Conservation (phyloP, 2,888 invertebrate genomes). For the Choreutis nemorana region DNA sequence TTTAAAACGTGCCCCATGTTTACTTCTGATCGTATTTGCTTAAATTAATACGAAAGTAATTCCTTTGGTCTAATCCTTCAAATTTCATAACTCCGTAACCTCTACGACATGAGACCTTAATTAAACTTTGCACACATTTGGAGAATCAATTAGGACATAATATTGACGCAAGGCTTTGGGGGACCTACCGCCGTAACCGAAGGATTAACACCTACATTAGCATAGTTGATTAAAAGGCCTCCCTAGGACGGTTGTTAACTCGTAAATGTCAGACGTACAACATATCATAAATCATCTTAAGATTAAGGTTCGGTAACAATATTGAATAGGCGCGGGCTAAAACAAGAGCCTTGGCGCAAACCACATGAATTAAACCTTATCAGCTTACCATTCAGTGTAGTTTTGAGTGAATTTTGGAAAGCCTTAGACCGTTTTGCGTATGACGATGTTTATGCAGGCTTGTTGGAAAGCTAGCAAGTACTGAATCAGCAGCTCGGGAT, state of each 20-base stretch:
- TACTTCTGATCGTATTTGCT: no score
- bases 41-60: no score
- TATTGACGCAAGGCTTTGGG: conserved; percentile 51
- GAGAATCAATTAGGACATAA: conserved; percentile 53
- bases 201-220: conserved; percentile 59
- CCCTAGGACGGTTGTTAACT: conserved; percentile 51
- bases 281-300: conserved; percentile 64
- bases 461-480: conserved; percentile 41
- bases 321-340: conserved; percentile 26
- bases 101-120: conserved; percentile 29
- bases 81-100: no score
- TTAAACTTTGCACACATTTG: conserved; percentile 46
- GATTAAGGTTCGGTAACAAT: conserved; percentile 53
- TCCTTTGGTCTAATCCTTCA: no score
- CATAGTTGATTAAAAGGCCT: conserved; percentile 65
- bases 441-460: conserved; percentile 33
- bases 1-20: no score
- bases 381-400: conserved; percentile 15
- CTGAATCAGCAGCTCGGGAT: conserved; percentile 53
- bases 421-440: conserved; percentile 19
- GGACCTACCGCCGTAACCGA: conserved; percentile 26
- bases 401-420: conserved; percentile 10
- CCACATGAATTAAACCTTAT: conserved; percentile 17
- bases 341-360: conserved; percentile 18
- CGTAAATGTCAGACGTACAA: conserved; percentile 60